phyloP scores from a whole-genome alignment of 2,797 vertebrate genomes.

The Chanos chanos region DNA sequence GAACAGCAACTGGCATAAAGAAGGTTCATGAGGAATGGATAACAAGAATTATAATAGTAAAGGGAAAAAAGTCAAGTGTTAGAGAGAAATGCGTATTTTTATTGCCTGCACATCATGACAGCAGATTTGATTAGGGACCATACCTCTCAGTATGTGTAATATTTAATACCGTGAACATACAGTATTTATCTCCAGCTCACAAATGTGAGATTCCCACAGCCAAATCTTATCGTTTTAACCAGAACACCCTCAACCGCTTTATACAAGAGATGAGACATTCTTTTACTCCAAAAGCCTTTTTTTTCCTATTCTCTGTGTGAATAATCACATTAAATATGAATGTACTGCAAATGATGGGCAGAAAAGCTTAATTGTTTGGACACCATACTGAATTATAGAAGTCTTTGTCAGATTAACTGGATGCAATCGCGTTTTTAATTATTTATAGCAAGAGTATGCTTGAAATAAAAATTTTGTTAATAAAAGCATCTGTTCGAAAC shows the following conservation, averaged over 20 bases:
- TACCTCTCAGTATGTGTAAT: slow-evolving; percentile 18
- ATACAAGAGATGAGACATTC: slow-evolving; percentile 8
- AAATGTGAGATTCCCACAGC: slow-evolving; percentile 19
- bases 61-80: too few relatives aligned
- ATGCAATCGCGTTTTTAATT: slow-evolving; percentile 63
- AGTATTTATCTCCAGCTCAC: slow-evolving; percentile 36
- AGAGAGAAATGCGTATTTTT: too few relatives aligned
- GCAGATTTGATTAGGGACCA: not conserved
- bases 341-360: slow-evolving; percentile 62
- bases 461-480: slow-evolving; percentile 42
- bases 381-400: slow-evolving; percentile 66
- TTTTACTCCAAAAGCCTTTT: slow-evolving; percentile 27
- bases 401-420: slow-evolving; percentile 67
- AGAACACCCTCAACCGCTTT: slow-evolving; percentile 24
- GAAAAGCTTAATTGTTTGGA: slow-evolving; percentile 70
- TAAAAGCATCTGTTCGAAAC: not conserved
- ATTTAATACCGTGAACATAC: slow-evolving; percentile 21
- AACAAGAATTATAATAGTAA: too few relatives aligned
- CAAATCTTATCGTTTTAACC: slow-evolving; percentile 23
- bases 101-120: not conserved
- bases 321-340: slow-evolving; percentile 70
- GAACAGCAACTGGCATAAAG: too few relatives aligned
- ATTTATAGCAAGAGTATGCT: slow-evolving; percentile 60
- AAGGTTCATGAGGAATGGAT: too few relatives aligned
- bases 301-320: slow-evolving; percentile 41